phyloP scores from a whole-genome alignment of 2,888 invertebrate genomes.

The Osedax frankpressi region DNA sequence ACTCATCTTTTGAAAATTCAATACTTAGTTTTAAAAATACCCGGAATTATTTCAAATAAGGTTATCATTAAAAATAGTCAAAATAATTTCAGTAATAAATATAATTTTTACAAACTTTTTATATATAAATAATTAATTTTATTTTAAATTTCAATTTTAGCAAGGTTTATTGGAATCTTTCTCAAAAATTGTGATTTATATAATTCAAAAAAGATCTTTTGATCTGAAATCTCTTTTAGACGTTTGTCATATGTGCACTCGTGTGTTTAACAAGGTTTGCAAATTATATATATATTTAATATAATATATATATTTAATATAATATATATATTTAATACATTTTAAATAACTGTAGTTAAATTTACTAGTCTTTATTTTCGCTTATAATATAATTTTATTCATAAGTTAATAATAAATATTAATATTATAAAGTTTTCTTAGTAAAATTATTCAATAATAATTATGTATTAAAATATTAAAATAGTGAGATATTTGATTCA shows the following conservation, averaged over 20 bases:
- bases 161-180: conserved; percentile 71
- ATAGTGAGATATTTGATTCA: no score
- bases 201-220: conserved; percentile 75
- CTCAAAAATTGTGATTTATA: conserved; percentile 79
- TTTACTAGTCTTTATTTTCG: neutral
- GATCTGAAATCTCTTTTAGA: conserved; percentile 62
- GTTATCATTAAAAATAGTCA: neutral
- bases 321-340: neutral
- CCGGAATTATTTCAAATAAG: neutral
- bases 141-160: neutral
- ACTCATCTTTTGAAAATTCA: neutral
- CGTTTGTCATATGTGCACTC: conserved; percentile 74
- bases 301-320: neutral
- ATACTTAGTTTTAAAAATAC: neutral
- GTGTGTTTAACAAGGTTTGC: conserved; percentile 66
- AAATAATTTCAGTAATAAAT: conserved; percentile 24
- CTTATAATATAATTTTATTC: neutral
- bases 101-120: no score
- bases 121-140: no score
- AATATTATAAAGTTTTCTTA: no score
- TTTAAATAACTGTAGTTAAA: neutral
- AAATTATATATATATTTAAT: neutral
- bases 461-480: no score
- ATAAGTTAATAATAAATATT: neutral
- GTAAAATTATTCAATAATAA: no score